Percentiles rank a stretch among this genome's conserved stretches.
Evolutionary conservation across 2,113 vertebrate species (phyloP).

Genomic region (Nymphicus hollandicus): DNA sequence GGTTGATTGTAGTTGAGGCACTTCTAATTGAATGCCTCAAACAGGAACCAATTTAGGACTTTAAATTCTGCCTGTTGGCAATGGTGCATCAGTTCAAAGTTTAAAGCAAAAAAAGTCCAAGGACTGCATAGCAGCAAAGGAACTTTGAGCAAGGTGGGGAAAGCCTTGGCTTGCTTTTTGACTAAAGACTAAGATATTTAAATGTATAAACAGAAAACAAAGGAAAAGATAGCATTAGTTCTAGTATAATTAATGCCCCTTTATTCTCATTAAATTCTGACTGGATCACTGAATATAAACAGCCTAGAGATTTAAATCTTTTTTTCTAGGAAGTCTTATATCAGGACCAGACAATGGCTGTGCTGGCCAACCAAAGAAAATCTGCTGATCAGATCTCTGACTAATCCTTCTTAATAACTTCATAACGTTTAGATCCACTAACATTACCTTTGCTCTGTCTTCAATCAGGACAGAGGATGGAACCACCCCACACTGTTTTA

Average conservation of each 20-base stretch:
- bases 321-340: not conserved
- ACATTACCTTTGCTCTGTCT: not conserved
- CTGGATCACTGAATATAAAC: not conserved
- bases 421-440: not conserved
- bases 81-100: not conserved
- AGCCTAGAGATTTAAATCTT: not conserved
- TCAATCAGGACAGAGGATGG: not conserved
- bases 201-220: not conserved
- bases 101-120: not conserved
- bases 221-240: not conserved
- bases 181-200: not conserved
- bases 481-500: not conserved
- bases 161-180: not conserved
- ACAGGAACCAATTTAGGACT: not conserved
- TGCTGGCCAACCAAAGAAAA: not conserved
- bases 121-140: not conserved
- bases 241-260: not conserved
- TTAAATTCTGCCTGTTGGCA: not conserved
- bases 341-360: not conserved
- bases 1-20: not conserved
- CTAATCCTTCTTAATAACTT: not conserved
- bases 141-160: not conserved
- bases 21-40: not conserved
- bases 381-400: not conserved
- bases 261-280: not conserved